Evolutionary conservation across 2,888 invertebrate species (phyloP), one percentile per base, ranked within the genome.

Genomic region (Callinectes sapidus): DNA sequence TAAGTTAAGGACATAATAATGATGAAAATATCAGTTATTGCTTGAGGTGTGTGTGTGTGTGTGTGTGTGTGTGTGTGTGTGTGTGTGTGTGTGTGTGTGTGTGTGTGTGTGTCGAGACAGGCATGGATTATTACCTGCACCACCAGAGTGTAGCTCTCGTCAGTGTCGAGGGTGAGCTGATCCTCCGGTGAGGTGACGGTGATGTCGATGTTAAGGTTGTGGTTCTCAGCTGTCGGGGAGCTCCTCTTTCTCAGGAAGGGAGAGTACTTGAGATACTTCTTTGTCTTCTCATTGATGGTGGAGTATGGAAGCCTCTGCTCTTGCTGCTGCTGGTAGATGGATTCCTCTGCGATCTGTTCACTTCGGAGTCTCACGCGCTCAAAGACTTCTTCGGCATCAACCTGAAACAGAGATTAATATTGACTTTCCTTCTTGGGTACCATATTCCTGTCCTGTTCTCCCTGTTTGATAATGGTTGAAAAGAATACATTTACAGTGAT

Each of bases 121-220:
- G 16, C 48, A n/a, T 13, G 87, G 28, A 87, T 42, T 6, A 35
- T 89, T 89, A 93, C 92, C 92, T 93, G 92, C 54, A 92, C 42
- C 14, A 90, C 91, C 87, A 94, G 16, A 61, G 91, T 91, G 94
- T 94, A 91, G 88, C 81, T 92, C 85, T 94, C 94, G 61, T 88
- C 91, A 61, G 91, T 90, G 61, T 92, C 81, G 13, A 91, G 81
- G n/a, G n/a, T 87, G 81, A 92, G 90, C 28, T 54, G 87, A 28
- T 55, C 77, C 1, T 87, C 91, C 8, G 91, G 86, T 28, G 87
- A 71, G 6, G 91, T 92, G 23, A 94, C 87, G 28, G 92, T 93
- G 85, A 93, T 88, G 42, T 93, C 92, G 23, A 93, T 28, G 66
- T 93, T 91, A 32, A 93, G 35, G 23, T 85, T 61, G 13, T 93